Evolutionary conservation across 1,140 invertebrate genomes (phyloP).

Genomic region (Plectrocnemia conspersa): DNA sequence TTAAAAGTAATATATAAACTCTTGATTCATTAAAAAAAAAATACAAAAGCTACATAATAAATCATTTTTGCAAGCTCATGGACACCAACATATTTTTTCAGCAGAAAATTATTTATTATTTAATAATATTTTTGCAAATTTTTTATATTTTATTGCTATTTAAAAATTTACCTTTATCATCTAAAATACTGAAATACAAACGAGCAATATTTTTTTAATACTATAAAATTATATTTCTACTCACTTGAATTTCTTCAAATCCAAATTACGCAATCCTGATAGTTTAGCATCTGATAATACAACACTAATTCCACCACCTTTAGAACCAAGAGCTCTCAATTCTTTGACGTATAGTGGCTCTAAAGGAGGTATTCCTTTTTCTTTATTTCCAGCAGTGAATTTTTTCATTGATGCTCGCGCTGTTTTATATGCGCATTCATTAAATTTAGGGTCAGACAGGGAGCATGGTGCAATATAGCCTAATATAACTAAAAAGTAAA

Average conservation of each 20-base stretch:
- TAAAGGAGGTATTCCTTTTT: conserved; percentile 27
- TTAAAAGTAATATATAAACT: no score
- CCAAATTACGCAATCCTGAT: conserved; percentile 28
- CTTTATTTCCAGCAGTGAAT: conserved; percentile 32
- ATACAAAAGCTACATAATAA: no score
- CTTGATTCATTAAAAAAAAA: no score
- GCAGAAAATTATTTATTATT: no score
- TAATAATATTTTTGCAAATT: no score
- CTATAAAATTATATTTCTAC: conserved; percentile 17
- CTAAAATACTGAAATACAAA: not conserved
- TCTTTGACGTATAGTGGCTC: conserved; percentile 35
- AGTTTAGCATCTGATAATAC: conserved; percentile 29
- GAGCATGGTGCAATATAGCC: conserved; percentile 39
- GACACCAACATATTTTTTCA: no score
- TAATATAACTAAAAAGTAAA: conserved; percentile 35
- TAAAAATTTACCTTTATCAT: not conserved
- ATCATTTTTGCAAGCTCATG: no score
- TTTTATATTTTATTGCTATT: no score
- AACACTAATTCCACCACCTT: conserved; percentile 25
- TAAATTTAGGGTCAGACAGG: conserved; percentile 38
- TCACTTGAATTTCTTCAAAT: conserved; percentile 34
- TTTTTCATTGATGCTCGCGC: conserved; percentile 36
- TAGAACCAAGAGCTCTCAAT: conserved; percentile 21
- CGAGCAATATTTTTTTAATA: no score
- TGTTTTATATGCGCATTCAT: conserved; percentile 37